Evolutionary conservation across 2,113 vertebrate genomes (phyloP).

Genomic region (Dasyprocta punctata): DNA sequence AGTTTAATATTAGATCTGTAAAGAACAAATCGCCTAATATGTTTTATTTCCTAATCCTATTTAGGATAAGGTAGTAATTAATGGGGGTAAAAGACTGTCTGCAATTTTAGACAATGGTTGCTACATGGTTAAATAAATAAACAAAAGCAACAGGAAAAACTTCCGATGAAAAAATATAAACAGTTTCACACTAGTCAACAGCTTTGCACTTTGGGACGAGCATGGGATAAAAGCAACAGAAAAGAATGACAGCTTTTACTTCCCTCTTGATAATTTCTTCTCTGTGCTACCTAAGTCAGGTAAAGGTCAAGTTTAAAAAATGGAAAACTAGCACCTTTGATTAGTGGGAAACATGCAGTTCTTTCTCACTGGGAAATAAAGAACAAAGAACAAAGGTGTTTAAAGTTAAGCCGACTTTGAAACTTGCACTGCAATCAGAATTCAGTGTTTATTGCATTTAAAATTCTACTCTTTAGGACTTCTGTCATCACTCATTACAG

Average conservation of each 20-base stretch:
- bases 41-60: background rate
- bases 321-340: constrained; percentile 38
- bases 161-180: constrained; percentile 24
- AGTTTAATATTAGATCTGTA: background rate
- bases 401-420: constrained; percentile 40
- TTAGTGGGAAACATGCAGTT: background rate
- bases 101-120: background rate
- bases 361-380: constrained; percentile 52
- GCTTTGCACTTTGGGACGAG: constrained; percentile 12
- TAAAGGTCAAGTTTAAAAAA: background rate
- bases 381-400: constrained; percentile 34
- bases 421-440: background rate
- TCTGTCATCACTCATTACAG: background rate
- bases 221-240: background rate
- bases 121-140: background rate
- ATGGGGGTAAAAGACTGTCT: background rate
- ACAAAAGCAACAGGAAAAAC: background rate
- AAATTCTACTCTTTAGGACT: background rate
- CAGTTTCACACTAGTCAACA: constrained; percentile 53
- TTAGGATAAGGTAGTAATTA: background rate
- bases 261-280: constrained; percentile 45
- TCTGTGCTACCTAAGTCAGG: background rate
- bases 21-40: background rate
- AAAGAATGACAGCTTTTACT: background rate
- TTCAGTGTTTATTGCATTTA: background rate